Evolutionary conservation across 2,797 vertebrate genomes (phyloP).

Genomic region (Cyclura pinguis): DNA sequence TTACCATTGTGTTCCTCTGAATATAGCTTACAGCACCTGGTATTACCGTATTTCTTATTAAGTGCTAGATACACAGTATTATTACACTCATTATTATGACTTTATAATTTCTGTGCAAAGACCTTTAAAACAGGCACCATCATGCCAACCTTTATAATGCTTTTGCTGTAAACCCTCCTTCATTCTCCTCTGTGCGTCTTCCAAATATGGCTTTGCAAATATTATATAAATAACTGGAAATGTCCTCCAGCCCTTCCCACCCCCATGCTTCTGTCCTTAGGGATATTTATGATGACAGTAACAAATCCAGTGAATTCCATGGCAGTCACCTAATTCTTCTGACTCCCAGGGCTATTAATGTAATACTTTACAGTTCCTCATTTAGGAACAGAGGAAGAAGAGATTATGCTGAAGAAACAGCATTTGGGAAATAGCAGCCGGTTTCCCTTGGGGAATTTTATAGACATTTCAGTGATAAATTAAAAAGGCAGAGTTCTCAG

Average conservation of each 20-base stretch:
- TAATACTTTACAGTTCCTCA: slow-evolving; percentile 62
- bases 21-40: too few relatives aligned
- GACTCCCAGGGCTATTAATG: slow-evolving; percentile 53
- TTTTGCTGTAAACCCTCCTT: background rate
- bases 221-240: slow-evolving; percentile 4
- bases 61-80: too few relatives aligned
- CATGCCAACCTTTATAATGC: too few relatives aligned
- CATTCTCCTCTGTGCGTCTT: background rate
- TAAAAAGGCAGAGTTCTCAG: slow-evolving; percentile 47
- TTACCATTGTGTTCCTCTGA: too few relatives aligned
- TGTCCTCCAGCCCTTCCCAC: too few relatives aligned
- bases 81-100: background rate
- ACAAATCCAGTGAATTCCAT: slow-evolving; percentile 61
- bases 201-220: slow-evolving; percentile 9
- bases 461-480: slow-evolving; percentile 68
- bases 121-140: background rate
- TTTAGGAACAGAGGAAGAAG: slow-evolving; percentile 68
- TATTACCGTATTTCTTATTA: too few relatives aligned
- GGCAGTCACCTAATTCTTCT: slow-evolving; percentile 55
- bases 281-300: slow-evolving; percentile 30
- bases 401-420: slow-evolving; percentile 61
- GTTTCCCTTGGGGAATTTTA: slow-evolving; percentile 60
- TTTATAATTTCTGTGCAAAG: background rate
- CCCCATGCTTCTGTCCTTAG: slow-evolving; percentile 30
- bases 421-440: slow-evolving; percentile 67